Conservation (phyloP, 2,113 vertebrate species). For the Hypocryptadius cinnamomeus region DNA sequence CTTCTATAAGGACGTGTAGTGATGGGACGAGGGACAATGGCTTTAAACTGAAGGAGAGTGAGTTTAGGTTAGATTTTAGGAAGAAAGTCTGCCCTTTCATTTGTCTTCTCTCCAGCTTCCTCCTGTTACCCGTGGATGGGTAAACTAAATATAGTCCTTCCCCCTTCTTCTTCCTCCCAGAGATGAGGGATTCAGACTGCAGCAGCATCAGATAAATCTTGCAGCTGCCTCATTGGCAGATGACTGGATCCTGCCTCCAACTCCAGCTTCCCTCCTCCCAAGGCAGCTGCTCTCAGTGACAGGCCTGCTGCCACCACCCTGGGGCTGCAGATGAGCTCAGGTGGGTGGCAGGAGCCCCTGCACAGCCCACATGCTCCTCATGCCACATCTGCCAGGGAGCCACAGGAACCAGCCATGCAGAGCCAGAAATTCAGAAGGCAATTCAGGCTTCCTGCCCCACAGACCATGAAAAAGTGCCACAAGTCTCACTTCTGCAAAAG, state of each 20-base stretch:
- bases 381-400: background rate
- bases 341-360: background rate
- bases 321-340: background rate
- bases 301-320: background rate
- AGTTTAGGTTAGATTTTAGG: background rate
- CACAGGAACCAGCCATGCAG: background rate
- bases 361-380: background rate
- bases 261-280: background rate
- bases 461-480: background rate
- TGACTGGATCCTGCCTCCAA: background rate
- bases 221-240: background rate
- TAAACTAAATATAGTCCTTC: background rate
- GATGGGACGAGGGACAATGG: background rate
- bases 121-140: background rate
- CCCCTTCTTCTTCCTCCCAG: background rate
- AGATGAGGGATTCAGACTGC: background rate
- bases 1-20: background rate
- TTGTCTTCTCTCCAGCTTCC: background rate
- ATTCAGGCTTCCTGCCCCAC: background rate
- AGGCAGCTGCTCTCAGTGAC: background rate
- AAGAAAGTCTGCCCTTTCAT: background rate
- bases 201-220: background rate
- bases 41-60: background rate
- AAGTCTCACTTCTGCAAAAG: background rate
- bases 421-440: background rate